Percentiles rank a stretch among this genome's conserved stretches.
Conservation (phyloP, 2,113 vertebrate species). For the Columbina picui region DNA sequence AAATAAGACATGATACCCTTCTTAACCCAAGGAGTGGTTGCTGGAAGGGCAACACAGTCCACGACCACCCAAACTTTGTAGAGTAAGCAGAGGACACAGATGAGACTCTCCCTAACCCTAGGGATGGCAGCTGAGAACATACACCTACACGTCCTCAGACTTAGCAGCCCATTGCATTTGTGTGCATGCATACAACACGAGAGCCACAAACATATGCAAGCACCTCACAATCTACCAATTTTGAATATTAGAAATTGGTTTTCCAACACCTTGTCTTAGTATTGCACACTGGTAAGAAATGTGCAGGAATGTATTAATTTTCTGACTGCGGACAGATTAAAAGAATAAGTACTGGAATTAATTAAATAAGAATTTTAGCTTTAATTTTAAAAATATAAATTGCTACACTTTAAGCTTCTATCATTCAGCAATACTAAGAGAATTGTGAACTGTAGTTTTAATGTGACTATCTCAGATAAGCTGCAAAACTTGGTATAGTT, state of each 20-base stretch:
- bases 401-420: neutral
- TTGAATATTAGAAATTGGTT: neutral
- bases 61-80: constrained; percentile 52
- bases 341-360: neutral
- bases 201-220: neutral
- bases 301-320: neutral
- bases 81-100: neutral
- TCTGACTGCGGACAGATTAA: neutral
- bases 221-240: neutral
- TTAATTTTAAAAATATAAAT: neutral
- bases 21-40: constrained; percentile 38
- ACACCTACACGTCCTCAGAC: constrained; percentile 13
- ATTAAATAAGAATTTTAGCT: neutral
- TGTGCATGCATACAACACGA: accelerated
- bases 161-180: neutral
- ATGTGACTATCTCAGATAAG: neutral
- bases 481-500: neutral
- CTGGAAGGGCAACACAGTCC: neutral
- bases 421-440: neutral
- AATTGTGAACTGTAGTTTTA: neutral
- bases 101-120: neutral
- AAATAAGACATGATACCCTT: neutral
- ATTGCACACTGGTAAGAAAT: neutral
- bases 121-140: constrained; percentile 51
- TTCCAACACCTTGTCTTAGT: neutral